phyloP scores from a whole-genome alignment of 2,888 invertebrate species.

The Agrenia bidenticulata region DNA sequence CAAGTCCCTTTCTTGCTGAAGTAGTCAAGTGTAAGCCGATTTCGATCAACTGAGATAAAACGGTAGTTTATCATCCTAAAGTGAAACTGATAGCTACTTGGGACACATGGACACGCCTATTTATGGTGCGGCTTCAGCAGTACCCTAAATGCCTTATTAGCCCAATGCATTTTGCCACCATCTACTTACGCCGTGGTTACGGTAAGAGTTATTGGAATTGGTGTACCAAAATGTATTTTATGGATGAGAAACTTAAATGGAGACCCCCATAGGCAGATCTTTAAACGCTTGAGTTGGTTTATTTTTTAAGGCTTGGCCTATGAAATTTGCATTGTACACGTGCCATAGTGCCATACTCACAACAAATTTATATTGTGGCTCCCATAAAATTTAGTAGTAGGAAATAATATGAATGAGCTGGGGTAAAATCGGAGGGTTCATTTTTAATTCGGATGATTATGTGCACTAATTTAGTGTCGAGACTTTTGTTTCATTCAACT shows the following conservation, averaged over 20 bases:
- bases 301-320: conserved; percentile 12
- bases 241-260: too few relatives aligned
- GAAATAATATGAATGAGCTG: too few relatives aligned
- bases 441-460: too few relatives aligned
- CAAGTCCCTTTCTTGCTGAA: too few relatives aligned
- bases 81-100: conserved; percentile 19
- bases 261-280: too few relatives aligned
- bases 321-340: conserved; percentile 14
- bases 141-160: not conserved
- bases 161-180: not conserved
- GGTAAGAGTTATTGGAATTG: too few relatives aligned
- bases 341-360: not conserved
- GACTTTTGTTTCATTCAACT: too few relatives aligned
- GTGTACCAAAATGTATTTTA: too few relatives aligned
- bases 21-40: not conserved
- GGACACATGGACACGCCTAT: conserved; percentile 16
- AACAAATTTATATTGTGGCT: too few relatives aligned
- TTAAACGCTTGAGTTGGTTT: conserved; percentile 1
- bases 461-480: too few relatives aligned
- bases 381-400: too few relatives aligned
- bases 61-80: conserved; percentile 18
- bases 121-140: conserved; percentile 13
- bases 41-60: conserved; percentile 17
- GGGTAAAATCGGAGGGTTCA: too few relatives aligned
- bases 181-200: not conserved